Evolutionary conservation across 2,113 vertebrate species (phyloP).

Genomic region (Cyprinodon variegatus): DNA sequence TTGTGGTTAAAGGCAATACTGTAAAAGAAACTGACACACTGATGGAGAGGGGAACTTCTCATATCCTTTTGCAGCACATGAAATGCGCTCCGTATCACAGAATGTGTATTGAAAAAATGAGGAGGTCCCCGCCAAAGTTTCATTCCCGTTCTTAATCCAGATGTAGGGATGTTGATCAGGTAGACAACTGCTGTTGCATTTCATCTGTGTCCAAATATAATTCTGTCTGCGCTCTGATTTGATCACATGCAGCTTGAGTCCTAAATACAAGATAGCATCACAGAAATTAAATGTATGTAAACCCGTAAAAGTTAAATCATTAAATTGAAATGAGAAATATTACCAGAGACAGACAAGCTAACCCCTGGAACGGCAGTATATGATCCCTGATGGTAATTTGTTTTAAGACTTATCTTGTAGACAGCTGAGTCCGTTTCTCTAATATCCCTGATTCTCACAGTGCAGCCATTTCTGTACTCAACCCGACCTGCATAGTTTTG

Average conservation of each 20-base stretch:
- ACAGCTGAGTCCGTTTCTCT: conserved; percentile 28
- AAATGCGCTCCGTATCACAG: background rate
- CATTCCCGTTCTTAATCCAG: background rate
- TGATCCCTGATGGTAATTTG: background rate
- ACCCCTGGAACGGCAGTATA: background rate
- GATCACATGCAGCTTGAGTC: background rate
- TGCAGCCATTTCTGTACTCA: background rate
- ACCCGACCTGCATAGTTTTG: conserved; percentile 6
- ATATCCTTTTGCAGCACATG: conserved; percentile 4
- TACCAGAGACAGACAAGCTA: conserved; percentile 36
- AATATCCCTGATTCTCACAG: conserved; percentile 23
- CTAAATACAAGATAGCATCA: background rate
- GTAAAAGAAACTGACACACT: conserved; percentile 20
- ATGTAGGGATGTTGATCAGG: background rate
- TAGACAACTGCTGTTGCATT: background rate
- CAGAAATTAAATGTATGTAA: background rate
- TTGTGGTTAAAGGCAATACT: background rate
- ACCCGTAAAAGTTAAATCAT: too few species aligned
- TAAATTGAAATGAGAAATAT: background rate
- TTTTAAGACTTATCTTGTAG: conserved; percentile 33
- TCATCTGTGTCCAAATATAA: background rate
- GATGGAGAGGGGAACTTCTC: background rate
- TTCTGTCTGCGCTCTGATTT: background rate
- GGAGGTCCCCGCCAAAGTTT: background rate
- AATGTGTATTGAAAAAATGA: background rate